Evolutionary conservation across 2,113 vertebrate species (phyloP).

Genomic region (Strix aluco): DNA sequence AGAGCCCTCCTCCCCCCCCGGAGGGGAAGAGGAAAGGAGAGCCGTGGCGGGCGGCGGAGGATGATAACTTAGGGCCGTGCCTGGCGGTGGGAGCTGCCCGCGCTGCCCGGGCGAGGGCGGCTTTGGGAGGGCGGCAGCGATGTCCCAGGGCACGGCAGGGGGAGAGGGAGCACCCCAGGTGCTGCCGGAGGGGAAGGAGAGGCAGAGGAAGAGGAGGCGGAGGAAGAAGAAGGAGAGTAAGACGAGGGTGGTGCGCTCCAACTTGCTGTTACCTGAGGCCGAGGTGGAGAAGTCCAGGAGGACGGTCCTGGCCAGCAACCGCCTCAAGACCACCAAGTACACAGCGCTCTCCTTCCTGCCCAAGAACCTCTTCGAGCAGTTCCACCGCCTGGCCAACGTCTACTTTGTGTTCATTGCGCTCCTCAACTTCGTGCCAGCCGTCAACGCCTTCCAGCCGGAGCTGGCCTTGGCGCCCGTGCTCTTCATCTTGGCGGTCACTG

Average conservation of each 20-base stretch:
- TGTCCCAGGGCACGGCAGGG: conserved; percentile 75
- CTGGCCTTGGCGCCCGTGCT: conserved; percentile 91
- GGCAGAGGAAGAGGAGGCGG: conserved; percentile 75
- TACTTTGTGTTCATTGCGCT: conserved; percentile 97
- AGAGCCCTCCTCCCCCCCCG: background rate
- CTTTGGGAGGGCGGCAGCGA: conserved; percentile 39
- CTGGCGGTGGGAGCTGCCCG: conserved; percentile 6
- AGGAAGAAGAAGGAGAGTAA: conserved; percentile 79
- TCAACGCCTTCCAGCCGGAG: conserved; percentile 94
- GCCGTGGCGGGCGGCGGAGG: conserved; percentile 9
- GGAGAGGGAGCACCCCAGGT: conserved; percentile 65
- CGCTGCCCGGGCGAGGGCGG: background rate
- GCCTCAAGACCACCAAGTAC: conserved; percentile 97
- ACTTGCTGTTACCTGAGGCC: conserved; percentile 71
- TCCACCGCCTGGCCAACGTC: conserved; percentile 94
- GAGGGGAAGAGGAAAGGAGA: conserved; percentile 28
- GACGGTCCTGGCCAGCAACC: conserved; percentile 80
- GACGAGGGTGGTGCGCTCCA: conserved; percentile 83
- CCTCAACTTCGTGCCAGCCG: conserved; percentile 91
- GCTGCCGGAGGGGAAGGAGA: conserved; percentile 71
- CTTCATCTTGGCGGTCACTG: conserved; percentile 94
- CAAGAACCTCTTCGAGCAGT: conserved; percentile 97
- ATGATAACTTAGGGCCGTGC: conserved; percentile 57
- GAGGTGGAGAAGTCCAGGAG: conserved; percentile 10
- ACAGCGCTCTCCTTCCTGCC: conserved; percentile 93